phyloP scores from a whole-genome alignment of 2,113 vertebrate genomes.

The Chaetops frenatus region DNA sequence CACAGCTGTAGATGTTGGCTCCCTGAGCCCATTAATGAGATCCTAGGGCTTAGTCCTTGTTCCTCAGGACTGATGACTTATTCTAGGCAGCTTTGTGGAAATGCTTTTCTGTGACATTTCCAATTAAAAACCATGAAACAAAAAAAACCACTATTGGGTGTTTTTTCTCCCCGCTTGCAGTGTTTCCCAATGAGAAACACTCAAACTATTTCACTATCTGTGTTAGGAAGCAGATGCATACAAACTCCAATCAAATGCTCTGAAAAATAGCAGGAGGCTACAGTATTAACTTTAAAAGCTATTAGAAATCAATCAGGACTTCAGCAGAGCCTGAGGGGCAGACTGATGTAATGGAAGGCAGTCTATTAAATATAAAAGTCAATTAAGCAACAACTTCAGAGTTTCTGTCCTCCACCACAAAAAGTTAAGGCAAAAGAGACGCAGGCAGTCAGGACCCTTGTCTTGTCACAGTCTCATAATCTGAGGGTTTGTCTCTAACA shows the following conservation, averaged over 20 bases:
- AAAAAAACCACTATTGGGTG: neutral
- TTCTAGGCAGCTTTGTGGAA: neutral
- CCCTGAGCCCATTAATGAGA: neutral
- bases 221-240: neutral
- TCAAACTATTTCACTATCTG: neutral
- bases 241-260: neutral
- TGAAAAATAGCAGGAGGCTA: slow-evolving; percentile 23
- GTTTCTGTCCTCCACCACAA: neutral
- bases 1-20: neutral
- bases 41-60: neutral
- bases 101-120: neutral
- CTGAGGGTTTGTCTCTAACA: neutral
- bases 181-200: neutral
- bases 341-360: neutral
- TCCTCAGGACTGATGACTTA: neutral
- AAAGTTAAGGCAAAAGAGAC: neutral
- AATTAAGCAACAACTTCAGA: slow-evolving; percentile 3
- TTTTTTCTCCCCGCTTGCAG: neutral
- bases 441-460: neutral
- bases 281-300: slow-evolving; percentile 22
- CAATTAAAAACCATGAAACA: neutral
- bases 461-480: neutral
- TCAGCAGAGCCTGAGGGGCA: neutral
- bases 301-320: slow-evolving; percentile 47
- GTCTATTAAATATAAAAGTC: slow-evolving; percentile 15